These are phyloP conservation scores for Drosophila insularis DNA, from an alignment of 1,140 invertebrate species.

Conservation along the genomic window DNA sequence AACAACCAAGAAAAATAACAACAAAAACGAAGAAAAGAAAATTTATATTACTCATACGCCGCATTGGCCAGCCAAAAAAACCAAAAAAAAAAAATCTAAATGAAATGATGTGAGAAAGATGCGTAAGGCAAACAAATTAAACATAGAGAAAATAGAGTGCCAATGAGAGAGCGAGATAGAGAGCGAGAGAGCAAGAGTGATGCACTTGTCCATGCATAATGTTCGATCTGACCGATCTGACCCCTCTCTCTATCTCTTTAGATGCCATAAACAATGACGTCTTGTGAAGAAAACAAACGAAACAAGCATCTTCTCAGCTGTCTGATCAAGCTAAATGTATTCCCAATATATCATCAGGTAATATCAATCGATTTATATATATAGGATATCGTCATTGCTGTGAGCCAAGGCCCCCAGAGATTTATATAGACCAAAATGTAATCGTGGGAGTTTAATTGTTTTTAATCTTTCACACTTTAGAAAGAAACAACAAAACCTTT, in stretches of 20 bases:
- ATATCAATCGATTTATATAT: constrained; percentile 1
- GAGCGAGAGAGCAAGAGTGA: constrained; percentile 8
- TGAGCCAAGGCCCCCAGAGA: no score
- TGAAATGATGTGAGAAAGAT: constrained; percentile 41
- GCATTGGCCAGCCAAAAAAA: constrained; percentile 23
- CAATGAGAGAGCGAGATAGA: background rate
- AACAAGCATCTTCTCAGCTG: background rate
- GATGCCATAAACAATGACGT: constrained; percentile 20
- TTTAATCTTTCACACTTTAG: no score
- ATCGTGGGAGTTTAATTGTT: no score
- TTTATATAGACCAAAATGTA: no score
- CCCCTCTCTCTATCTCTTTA: background rate
- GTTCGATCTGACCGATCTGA: background rate
- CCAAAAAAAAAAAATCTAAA: constrained; percentile 6
- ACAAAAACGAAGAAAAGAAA: constrained; percentile 26
- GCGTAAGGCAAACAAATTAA: constrained; percentile 27
- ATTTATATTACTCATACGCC: constrained; percentile 72
- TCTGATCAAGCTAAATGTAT: background rate
- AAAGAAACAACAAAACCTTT: no score
- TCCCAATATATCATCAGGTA: constrained; percentile 11
- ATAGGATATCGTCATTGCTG: background rate
- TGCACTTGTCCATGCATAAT: constrained; percentile 31
- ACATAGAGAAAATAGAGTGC: constrained; percentile 3
- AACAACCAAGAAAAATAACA: constrained; percentile 28
- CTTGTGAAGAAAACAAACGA: background rate